Conservation (phyloP, 2,888 invertebrate genomes). For the Stenolophus ochropezus region DNA sequence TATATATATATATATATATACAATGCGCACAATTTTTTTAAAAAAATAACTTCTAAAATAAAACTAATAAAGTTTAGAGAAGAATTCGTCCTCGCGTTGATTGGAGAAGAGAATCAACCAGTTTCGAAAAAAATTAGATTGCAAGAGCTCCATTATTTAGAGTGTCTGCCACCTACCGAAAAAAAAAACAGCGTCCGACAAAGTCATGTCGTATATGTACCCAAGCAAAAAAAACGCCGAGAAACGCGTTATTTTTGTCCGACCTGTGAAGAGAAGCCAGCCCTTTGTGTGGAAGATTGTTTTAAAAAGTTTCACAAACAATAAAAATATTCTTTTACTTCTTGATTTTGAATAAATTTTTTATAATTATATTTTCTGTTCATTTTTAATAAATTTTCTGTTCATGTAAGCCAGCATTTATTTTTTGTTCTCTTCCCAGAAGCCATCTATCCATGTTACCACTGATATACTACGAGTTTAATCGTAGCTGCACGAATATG, state of each 20-base stretch:
- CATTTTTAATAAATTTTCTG: slow-evolving; percentile 42
- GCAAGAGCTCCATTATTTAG: slow-evolving; percentile 61
- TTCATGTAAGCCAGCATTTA: neutral
- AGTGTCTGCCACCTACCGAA: slow-evolving; percentile 61
- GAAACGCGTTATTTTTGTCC: slow-evolving; percentile 20
- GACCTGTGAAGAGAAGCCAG: neutral
- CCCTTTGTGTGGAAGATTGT: slow-evolving; percentile 15
- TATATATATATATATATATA: no score
- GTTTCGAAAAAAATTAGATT: slow-evolving; percentile 61
- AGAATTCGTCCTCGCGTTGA: slow-evolving; percentile 62
- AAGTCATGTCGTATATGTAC: no score
- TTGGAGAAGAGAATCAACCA: slow-evolving; percentile 63
- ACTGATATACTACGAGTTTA: slow-evolving; percentile 64
- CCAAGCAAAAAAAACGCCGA: slow-evolving; percentile 16
- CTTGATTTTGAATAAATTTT: no score
- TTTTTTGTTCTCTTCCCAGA: slow-evolving; percentile 65
- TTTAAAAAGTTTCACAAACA: no score
- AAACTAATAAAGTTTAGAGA: slow-evolving; percentile 64
- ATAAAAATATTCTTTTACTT: no score
- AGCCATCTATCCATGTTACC: slow-evolving; percentile 64
- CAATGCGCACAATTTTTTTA: slow-evolving; percentile 64
- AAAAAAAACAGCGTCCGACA: no score
- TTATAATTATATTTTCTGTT: no score
- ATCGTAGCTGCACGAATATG: slow-evolving; percentile 63
- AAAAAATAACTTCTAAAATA: slow-evolving; percentile 63